Evolutionary conservation across 2,797 vertebrate genomes (phyloP).

Genomic region (Pagetopsis macropterus): DNA sequence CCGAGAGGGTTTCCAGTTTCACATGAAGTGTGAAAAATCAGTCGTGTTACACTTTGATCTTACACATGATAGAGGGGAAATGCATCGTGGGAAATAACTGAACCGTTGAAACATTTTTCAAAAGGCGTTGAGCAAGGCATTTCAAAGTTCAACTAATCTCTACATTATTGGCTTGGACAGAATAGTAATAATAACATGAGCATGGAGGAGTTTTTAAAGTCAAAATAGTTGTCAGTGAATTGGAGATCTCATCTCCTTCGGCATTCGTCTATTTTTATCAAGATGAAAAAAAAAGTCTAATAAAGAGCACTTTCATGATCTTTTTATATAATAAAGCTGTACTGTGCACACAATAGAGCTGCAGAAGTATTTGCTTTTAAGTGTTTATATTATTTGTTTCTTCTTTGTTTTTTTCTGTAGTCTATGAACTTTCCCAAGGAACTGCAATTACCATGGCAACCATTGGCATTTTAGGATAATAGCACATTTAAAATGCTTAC

Average conservation of each 20-base stretch:
- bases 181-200: conserved; percentile 5
- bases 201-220: conserved; percentile 7
- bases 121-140: background rate
- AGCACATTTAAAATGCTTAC: background rate
- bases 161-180: conserved; percentile 23
- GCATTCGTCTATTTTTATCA: conserved; percentile 2
- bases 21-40: conserved; percentile 16
- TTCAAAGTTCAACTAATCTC: conserved; percentile 1
- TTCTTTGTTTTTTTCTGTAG: background rate
- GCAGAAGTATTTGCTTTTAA: too few relatives aligned
- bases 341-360: background rate
- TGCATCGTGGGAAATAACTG: background rate
- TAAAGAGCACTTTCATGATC: too few relatives aligned
- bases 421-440: background rate
- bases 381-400: background rate
- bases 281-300: too few relatives aligned
- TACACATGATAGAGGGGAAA: background rate
- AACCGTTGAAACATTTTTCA: too few relatives aligned
- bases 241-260: background rate
- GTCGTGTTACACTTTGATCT: conserved; percentile 3
- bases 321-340: too few relatives aligned
- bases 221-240: conserved; percentile 3
- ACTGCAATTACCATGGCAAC: background rate
- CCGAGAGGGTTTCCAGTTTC: conserved; percentile 14
- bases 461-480: background rate